phyloP scores from a whole-genome alignment of 2,113 vertebrate genomes.

The Bubo blakistoni region DNA sequence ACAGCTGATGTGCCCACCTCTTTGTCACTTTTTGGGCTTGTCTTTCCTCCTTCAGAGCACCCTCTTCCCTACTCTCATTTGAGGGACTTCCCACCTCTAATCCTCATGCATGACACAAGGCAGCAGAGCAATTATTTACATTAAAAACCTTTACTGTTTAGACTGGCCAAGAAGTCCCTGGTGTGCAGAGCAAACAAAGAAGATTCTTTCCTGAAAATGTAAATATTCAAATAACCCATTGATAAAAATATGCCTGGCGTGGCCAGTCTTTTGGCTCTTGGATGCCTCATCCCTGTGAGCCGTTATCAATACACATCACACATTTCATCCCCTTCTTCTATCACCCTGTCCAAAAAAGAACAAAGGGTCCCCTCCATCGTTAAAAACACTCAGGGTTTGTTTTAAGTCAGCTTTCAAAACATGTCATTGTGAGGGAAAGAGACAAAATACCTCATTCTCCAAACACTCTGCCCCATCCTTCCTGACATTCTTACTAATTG shows the following conservation, averaged over 20 bases:
- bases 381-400: not conserved
- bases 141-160: slow-evolving; percentile 45
- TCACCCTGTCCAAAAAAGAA: not conserved
- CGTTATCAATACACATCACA: not conserved
- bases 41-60: not conserved
- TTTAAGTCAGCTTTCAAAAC: slow-evolving; percentile 29
- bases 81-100: not conserved
- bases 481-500: not conserved
- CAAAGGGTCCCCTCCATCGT: not conserved
- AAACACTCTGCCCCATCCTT: not conserved
- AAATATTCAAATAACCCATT: slow-evolving; percentile 40
- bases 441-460: not conserved
- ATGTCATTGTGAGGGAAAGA: not conserved
- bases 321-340: not conserved
- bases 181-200: slow-evolving; percentile 12
- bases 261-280: not conserved
- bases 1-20: not conserved
- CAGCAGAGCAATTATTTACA: slow-evolving; percentile 26
- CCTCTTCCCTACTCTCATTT: not conserved
- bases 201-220: not conserved
- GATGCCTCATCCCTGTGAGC: not conserved
- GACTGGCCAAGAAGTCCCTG: slow-evolving; percentile 1
- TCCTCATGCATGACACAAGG: not conserved
- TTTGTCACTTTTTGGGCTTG: not conserved
- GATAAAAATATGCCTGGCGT: not conserved